Evolutionary conservation across 2,797 vertebrate genomes (phyloP), one percentile per base, ranked within the genome.

Genomic region (Anguilla megastoma): DNA sequence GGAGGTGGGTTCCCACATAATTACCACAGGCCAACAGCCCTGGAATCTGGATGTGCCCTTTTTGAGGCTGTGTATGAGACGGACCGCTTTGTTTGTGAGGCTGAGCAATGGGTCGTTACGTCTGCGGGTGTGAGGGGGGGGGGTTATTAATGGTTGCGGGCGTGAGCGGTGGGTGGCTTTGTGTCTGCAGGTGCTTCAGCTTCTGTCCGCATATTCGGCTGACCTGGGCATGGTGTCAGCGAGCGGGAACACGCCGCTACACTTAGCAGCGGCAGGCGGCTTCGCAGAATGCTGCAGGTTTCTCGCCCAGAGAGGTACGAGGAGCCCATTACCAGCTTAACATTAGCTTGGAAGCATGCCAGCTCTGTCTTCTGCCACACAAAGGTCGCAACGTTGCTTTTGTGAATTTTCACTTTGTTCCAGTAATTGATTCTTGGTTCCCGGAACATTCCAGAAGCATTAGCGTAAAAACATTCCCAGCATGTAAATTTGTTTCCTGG

Each of bases 301-400:
- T 89, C 93, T 99, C 92, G 96, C 96, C 90, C 98, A 98, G 93
- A 97, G 98, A 98, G 98, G 98, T 99, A 95, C 86, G 66, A 48
- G n/a, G 16, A 36, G 18, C 27, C 16, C 24, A 9, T 45, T 24
- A 41, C 27, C 45, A 50, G 41, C 36, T 48, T 79, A 50, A n/a
- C 41, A 24, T 14, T 24, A 6, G 83, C 27, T 14, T 30, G 83
- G 16, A 56, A 33, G n/a, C 50, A 54, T 16, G 9, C 2, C 52
- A 85, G 10, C 27, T 79, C 33, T 41, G 18, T 79, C 36, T 0
- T 79, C 45, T 48, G 45, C 14, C 79, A 82, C 18, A n/a, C 79
- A 24, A 21, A 82, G 41, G 79, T 50, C 41, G 2, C 14, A 50
- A 82, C 21, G 18, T 24, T n/a, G 36, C 21, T 48, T 48, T 50